Conservation (phyloP, 2,113 vertebrate species). For the Tychaedon coryphoeus region DNA sequence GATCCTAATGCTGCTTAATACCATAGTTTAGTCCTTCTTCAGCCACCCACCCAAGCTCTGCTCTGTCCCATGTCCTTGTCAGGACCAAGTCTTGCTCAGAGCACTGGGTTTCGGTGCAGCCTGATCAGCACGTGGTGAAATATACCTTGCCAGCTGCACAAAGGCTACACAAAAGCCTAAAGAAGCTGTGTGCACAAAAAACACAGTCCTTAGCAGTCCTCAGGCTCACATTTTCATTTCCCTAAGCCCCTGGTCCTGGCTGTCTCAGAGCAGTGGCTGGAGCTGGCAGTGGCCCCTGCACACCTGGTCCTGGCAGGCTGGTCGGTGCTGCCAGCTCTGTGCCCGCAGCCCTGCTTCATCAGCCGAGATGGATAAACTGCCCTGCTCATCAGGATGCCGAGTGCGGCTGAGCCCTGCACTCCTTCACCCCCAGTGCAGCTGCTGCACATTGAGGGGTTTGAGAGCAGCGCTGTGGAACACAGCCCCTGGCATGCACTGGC, state of each 20-base stretch:
- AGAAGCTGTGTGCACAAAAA: neutral
- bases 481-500: neutral
- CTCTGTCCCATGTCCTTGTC: neutral
- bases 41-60: neutral
- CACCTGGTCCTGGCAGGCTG: neutral
- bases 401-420: fast-evolving
- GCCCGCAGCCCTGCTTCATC: neutral
- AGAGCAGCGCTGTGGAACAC: fast-evolving
- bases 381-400: neutral
- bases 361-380: neutral
- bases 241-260: too few species aligned
- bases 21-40: neutral
- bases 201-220: neutral
- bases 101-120: fast-evolving
- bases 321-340: fast-evolving
- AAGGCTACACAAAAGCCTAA: neutral
- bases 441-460: neutral
- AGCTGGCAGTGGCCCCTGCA: neutral
- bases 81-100: fast-evolving
- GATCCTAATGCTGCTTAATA: neutral
- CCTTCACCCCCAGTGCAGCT: neutral
- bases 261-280: neutral
- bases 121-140: neutral
- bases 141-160: neutral
- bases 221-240: neutral